Percentiles rank a stretch among this genome's conserved stretches.
Evolutionary conservation across 2,113 vertebrate species (phyloP).

Genomic region (Plecturocebus donacophilus): DNA sequence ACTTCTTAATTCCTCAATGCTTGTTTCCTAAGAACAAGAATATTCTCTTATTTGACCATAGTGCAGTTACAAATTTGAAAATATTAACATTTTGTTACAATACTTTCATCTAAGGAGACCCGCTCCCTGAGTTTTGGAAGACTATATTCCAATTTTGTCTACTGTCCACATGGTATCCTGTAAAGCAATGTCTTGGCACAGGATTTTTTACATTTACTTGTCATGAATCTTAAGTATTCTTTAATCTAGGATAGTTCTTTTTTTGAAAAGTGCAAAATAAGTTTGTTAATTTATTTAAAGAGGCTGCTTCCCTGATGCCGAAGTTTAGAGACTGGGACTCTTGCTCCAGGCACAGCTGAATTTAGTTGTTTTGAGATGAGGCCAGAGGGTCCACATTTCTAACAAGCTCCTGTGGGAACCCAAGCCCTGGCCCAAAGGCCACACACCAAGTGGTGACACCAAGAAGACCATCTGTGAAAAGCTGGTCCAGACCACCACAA

Average conservation of each 20-base stretch:
- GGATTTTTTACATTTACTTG: not conserved
- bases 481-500: not conserved
- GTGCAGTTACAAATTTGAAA: not conserved
- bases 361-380: fast-evolving
- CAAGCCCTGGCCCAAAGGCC: not conserved
- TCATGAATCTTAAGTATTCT: not conserved
- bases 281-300: not conserved
- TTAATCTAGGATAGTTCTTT: not conserved
- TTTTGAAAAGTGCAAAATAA: not conserved
- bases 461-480: not conserved
- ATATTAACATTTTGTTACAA: not conserved
- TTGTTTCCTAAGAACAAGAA: not conserved
- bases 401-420: not conserved
- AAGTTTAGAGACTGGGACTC: not conserved
- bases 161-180: not conserved
- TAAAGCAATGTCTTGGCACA: not conserved
- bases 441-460: not conserved
- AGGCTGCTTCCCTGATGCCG: not conserved
- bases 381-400: not conserved
- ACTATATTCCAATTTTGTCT: not conserved
- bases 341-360: not conserved
- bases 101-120: not conserved
- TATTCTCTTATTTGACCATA: not conserved
- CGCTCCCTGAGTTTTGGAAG: not conserved
- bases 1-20: not conserved